Conservation (phyloP, 2,888 invertebrate species). For the Megaustenia siamemsis region DNA sequence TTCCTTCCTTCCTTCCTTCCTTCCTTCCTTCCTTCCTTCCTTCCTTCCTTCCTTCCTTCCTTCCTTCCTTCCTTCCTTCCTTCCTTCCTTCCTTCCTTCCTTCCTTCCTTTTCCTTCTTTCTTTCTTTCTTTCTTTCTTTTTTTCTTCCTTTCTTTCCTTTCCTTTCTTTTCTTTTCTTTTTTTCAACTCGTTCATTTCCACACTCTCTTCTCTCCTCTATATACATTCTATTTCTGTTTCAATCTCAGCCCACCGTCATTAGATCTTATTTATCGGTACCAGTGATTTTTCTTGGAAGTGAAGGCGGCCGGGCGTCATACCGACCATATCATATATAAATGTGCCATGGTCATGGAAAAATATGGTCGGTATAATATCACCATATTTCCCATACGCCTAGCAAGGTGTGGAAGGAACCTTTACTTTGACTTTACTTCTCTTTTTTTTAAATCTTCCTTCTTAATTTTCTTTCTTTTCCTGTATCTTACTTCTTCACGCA, state of each 20-base stretch:
- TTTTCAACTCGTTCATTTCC: constrained; percentile 6
- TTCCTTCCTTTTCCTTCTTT: too few species aligned
- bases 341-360: too few species aligned
- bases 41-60: background rate
- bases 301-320: too few species aligned
- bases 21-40: background rate
- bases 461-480: background rate
- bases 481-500: background rate
- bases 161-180: background rate
- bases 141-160: too few species aligned
- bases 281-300: too few species aligned
- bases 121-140: background rate
- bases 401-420: too few species aligned
- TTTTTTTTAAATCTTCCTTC: background rate
- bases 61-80: background rate
- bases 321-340: too few species aligned
- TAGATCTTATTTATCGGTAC: background rate
- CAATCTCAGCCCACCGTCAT: background rate
- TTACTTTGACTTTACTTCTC: background rate
- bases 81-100: background rate
- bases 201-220: constrained; percentile 13
- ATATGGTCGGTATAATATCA: too few species aligned
- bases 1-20: background rate
- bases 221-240: constrained; percentile 35
- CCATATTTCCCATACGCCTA: too few species aligned